Evolutionary conservation across 2,888 invertebrate species (phyloP).

Genomic region (Noctuana brunneofusca): DNA sequence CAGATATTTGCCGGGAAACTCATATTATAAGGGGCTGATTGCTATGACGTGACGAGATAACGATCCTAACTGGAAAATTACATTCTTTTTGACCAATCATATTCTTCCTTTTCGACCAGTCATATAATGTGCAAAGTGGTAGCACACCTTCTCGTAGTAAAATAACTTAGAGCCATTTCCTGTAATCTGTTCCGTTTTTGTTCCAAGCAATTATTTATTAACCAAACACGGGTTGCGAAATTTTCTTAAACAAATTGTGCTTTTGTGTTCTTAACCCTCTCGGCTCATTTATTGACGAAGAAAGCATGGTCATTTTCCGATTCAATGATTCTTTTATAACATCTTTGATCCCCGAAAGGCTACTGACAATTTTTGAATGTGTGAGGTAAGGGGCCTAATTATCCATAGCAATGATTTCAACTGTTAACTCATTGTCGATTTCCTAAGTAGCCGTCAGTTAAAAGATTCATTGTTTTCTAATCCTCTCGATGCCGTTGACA

Average conservation of each 20-base stretch:
- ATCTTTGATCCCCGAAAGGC: constrained; percentile 29
- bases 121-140: too few relatives aligned
- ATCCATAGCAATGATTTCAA: constrained; percentile 49
- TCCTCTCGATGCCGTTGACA: constrained; percentile 35
- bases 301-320: constrained; percentile 44
- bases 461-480: constrained; percentile 45
- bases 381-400: constrained; percentile 47
- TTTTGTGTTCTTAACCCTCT: constrained; percentile 30
- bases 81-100: too few relatives aligned
- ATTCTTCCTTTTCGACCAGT: too few relatives aligned
- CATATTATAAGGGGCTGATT: too few relatives aligned
- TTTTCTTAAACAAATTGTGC: constrained; percentile 13
- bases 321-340: constrained; percentile 42
- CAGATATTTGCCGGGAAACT: not conserved
- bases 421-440: constrained; percentile 50
- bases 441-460: constrained; percentile 43
- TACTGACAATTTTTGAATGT: constrained; percentile 42
- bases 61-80: too few relatives aligned
- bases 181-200: too few relatives aligned
- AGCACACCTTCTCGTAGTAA: too few relatives aligned
- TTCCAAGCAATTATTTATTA: too few relatives aligned
- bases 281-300: constrained; percentile 13
- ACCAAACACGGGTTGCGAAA: not conserved
- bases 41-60: too few relatives aligned
- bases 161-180: too few relatives aligned